Conservation (phyloP, 1,140 invertebrate species). For the Brevipalpus yothersi region DNA sequence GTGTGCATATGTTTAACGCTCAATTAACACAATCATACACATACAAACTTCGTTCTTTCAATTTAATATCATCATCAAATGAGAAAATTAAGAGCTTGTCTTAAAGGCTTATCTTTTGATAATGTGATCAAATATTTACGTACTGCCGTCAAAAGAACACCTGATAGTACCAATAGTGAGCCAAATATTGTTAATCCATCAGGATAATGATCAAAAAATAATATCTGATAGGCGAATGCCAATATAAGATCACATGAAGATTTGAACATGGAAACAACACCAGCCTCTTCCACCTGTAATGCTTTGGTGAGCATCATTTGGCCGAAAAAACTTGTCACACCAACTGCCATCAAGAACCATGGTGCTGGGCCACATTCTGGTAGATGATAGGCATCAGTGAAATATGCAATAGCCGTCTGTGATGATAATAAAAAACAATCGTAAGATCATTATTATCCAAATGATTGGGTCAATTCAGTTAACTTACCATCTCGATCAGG, state of each 20-base stretch:
- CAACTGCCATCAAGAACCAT: conserved; percentile 47
- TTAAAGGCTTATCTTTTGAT: conserved; percentile 10
- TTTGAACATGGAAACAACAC: conserved; percentile 19
- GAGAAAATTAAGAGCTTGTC: not conserved
- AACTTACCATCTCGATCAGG: conserved; percentile 48
- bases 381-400: conserved; percentile 48
- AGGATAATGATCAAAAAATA: conserved; percentile 23
- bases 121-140: conserved; percentile 50
- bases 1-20: no score
- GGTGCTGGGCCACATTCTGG: conserved; percentile 48
- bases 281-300: conserved; percentile 15
- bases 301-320: conserved; percentile 14
- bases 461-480: no score
- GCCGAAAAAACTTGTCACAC: conserved; percentile 13
- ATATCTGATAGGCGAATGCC: conserved; percentile 59
- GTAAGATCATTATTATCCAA: no score
- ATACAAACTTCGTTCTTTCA: not conserved
- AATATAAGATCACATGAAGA: conserved; percentile 61
- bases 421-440: no score
- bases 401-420: conserved; percentile 38
- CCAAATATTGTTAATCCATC: conserved; percentile 37
- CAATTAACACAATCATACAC: no score
- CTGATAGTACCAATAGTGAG: conserved; percentile 51
- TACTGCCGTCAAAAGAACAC: conserved; percentile 50
- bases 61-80: not conserved